These are phyloP conservation scores for Centropyge bicolor DNA, from an alignment of 2,797 vertebrate species.

Conservation along the genomic window DNA sequence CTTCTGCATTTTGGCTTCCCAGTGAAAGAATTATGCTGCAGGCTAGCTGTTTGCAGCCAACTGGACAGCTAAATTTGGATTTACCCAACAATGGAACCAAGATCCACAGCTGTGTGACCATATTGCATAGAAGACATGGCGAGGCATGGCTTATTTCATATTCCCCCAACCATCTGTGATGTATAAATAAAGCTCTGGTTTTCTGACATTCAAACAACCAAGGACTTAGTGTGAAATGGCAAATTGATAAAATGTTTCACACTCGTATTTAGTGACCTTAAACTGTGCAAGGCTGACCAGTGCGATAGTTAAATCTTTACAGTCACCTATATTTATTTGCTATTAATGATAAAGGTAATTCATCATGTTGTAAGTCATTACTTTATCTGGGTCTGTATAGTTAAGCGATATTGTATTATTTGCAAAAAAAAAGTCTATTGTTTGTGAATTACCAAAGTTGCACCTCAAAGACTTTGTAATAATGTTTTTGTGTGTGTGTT, in stretches of 20 bases:
- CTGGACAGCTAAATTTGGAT: constrained; percentile 80
- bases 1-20: constrained; percentile 70
- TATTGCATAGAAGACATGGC: constrained; percentile 74
- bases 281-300: constrained; percentile 3
- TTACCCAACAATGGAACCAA: constrained; percentile 76
- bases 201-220: constrained; percentile 52
- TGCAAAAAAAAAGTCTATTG: neutral
- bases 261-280: neutral
- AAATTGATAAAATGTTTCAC: constrained; percentile 12
- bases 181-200: constrained; percentile 68
- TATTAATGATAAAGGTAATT: neutral
- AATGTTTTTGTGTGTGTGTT: neutral
- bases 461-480: neutral
- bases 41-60: constrained; percentile 75
- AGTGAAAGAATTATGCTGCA: constrained; percentile 72
- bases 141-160: constrained; percentile 69
- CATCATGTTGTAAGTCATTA: neutral
- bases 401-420: neutral
- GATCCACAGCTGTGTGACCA: constrained; percentile 81
- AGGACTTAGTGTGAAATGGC: constrained; percentile 38
- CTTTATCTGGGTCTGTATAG: neutral
- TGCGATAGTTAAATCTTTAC: neutral
- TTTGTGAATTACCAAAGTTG: neutral
- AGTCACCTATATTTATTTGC: neutral
- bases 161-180: constrained; percentile 73